Conservation (phyloP, 1,140 invertebrate species). For the Metaphire vulgaris region DNA sequence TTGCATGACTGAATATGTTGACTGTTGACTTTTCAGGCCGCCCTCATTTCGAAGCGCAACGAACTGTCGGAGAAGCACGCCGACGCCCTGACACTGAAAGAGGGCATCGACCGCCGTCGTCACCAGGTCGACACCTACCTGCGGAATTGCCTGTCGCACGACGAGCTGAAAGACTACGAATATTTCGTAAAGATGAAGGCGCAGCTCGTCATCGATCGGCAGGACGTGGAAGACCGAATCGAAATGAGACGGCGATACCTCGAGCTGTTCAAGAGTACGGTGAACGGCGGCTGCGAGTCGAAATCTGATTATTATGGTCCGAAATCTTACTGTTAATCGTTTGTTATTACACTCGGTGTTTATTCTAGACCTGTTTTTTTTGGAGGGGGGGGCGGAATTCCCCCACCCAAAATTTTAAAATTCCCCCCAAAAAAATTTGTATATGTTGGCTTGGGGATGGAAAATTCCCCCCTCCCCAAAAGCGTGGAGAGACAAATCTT, state of each 20-base stretch:
- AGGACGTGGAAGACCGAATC: constrained; percentile 80
- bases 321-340: neutral
- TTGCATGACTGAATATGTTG: too few species aligned
- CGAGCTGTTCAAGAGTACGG: neutral
- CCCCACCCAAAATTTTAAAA: too few species aligned
- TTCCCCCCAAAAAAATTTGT: too few species aligned
- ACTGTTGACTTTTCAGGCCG: too few species aligned
- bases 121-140: constrained; percentile 68
- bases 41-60: constrained; percentile 68
- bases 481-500: too few species aligned
- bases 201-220: constrained; percentile 75
- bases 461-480: too few species aligned
- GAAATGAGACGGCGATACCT: constrained; percentile 78
- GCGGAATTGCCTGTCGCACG: constrained; percentile 65
- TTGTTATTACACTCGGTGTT: too few species aligned
- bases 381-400: too few species aligned
- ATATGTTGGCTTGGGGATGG: too few species aligned
- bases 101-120: constrained; percentile 73
- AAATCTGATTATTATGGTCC: neutral
- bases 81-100: constrained; percentile 75
- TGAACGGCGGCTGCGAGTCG: neutral
- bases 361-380: too few species aligned
- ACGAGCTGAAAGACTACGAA: constrained; percentile 74
- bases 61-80: constrained; percentile 71
- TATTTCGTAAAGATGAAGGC: constrained; percentile 87